Evolutionary conservation across 2,113 vertebrate species (phyloP), one percentile per base, ranked within the genome.

Genomic region (Emydocephalus ijimae): DNA sequence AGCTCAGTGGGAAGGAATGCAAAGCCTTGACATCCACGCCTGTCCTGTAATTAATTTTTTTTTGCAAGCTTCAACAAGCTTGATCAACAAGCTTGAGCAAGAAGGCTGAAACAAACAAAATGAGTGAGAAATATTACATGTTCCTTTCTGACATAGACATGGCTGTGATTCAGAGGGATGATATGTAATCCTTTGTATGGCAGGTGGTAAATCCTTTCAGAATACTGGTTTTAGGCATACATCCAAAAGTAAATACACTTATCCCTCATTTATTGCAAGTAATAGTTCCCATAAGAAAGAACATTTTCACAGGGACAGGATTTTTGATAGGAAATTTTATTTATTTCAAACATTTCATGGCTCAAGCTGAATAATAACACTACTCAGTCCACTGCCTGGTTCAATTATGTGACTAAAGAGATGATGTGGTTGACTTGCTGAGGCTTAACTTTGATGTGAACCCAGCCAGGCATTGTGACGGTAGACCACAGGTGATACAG

Each of bases 1-100:
- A 81, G 81, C 57, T 87, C 14, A 29, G 8, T 87, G 88, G 74
- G 91, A 87, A 93, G 88, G 93, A 92, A 93, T 90, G 91, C 39
- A 57, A 92, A 56, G 50, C 81, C 55, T 50, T 87, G 39, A 74
- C 45, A 89, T 74, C 59, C 81, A 64, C 3, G 5, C 88, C 57
- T 26, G 59, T 55, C 88, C 50, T 92, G 54, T 90, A 90, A 93
- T 93, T 92, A 93, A 54, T 23, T 23, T 57, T 59, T 57, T n/a
- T 29, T 24, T 54, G 23, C 93, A 93, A 74, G 93, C 92, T 92
- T 90, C 81, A 50, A 85, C 93, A 29, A 61, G 50, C 50, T 59
- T 69, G 74, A 92, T 20, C 26, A n/a, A n/a, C n/a, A n/a, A n/a
- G 34, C 2, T 45, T 55, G 74, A 87, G 39, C 43, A 59, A 55